A percentile compares a stretch with the other conserved stretches of the same genome.
Conservation (phyloP, 2,113 vertebrate species). For the Pyxicephalus adspersus region DNA sequence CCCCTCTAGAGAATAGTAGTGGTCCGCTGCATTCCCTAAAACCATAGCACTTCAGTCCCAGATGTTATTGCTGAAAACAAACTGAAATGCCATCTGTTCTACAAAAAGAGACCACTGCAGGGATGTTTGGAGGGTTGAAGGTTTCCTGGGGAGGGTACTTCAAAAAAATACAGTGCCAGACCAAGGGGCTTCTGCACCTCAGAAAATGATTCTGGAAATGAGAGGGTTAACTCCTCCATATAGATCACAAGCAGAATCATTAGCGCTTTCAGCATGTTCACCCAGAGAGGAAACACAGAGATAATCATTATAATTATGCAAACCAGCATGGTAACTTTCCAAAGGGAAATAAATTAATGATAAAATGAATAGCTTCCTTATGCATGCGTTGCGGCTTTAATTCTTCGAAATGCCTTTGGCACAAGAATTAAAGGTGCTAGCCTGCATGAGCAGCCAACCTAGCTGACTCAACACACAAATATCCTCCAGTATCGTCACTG, state of each 20-base stretch:
- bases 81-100: conserved; percentile 53
- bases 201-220: not conserved
- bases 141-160: conserved; percentile 3
- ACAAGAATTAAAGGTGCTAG: conserved; percentile 38
- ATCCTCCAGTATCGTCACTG: not conserved
- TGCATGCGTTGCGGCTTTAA: conserved; percentile 33
- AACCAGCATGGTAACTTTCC: conserved; percentile 34
- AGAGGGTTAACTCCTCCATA: conserved; percentile 17
- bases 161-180: not conserved
- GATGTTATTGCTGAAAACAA: conserved; percentile 42
- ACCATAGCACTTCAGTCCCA: conserved; percentile 41
- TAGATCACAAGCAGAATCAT: conserved; percentile 9
- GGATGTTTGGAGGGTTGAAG: conserved; percentile 1
- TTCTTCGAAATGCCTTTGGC: conserved; percentile 25
- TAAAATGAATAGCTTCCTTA: conserved; percentile 39
- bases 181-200: conserved; percentile 4
- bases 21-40: conserved; percentile 44
- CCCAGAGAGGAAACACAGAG: conserved; percentile 21
- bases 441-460: not conserved
- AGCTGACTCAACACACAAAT: conserved; percentile 30
- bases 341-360: conserved; percentile 33
- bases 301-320: conserved; percentile 47
- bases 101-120: conserved; percentile 5
- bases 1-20: conserved; percentile 32
- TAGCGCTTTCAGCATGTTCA: conserved; percentile 18